Percentiles rank a stretch among this genome's conserved stretches.
These are phyloP conservation scores for Lepus townsendii DNA, from an alignment of 2,797 vertebrate species.

Conservation along the genomic window DNA sequence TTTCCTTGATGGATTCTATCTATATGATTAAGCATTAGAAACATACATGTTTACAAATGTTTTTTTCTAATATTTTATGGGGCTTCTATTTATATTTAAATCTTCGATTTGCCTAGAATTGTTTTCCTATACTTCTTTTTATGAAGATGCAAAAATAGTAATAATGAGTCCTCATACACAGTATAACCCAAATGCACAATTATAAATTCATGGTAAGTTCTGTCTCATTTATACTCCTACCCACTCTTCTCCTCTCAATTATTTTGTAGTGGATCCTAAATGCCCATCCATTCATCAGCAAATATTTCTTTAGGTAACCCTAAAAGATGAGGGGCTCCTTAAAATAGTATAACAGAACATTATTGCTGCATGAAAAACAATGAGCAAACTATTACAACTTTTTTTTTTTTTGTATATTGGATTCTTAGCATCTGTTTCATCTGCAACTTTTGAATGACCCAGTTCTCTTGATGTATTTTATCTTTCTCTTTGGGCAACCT, in stretches of 20 bases:
- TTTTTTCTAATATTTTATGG: not conserved
- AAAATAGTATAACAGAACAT: not conserved
- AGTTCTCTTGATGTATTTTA: not conserved
- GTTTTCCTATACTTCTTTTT: not conserved
- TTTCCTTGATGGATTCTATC: not conserved
- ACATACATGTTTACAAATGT: not conserved
- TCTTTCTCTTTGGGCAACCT: not conserved
- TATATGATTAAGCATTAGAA: not conserved
- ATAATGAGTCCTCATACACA: not conserved
- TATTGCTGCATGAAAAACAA: not conserved
- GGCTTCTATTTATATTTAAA: not conserved
- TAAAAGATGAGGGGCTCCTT: not conserved
- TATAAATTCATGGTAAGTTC: not conserved
- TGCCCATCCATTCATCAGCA: not conserved
- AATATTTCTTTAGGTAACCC: not conserved
- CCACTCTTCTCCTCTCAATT: not conserved
- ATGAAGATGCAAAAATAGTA: not conserved
- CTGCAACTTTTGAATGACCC: not conserved
- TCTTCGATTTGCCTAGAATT: not conserved
- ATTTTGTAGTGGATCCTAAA: not conserved
- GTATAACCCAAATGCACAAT: not conserved
- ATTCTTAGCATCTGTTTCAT: not conserved
- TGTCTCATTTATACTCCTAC: not conserved
- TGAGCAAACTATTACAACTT: not conserved
- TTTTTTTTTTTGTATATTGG: not conserved